Conservation (phyloP, 2,797 vertebrate species). For the Rhinella marina region DNA sequence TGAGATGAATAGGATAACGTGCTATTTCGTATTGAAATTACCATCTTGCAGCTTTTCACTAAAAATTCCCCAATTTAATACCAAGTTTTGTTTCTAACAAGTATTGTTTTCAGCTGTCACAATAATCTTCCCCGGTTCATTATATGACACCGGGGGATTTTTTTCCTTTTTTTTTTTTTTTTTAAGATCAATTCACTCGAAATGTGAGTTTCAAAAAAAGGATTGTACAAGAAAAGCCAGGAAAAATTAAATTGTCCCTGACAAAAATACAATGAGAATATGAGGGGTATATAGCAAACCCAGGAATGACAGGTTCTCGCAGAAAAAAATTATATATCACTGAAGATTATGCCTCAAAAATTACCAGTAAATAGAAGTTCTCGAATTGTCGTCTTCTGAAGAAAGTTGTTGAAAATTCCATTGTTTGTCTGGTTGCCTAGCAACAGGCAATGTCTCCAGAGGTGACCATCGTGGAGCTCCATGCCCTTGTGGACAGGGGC, state of each 20-base stretch:
- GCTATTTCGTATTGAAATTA: not conserved
- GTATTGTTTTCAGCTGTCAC: conserved; percentile 57
- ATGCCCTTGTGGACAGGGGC: no score
- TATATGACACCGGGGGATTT: conserved; percentile 38
- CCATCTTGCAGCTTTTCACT: not conserved
- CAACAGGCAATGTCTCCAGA: not conserved
- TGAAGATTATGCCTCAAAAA: not conserved
- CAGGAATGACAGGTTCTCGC: conserved; percentile 16
- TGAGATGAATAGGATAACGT: conserved; percentile 10
- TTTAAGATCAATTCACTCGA: conserved; percentile 1
- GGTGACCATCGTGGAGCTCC: not conserved
- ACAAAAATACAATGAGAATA: conserved; percentile 27
- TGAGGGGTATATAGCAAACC: conserved; percentile 31
- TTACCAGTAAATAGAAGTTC: not conserved
- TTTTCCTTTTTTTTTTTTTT: conserved; percentile 33
- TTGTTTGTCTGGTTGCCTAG: not conserved
- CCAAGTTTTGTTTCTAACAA: conserved; percentile 49
- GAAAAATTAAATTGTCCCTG: conserved; percentile 9
- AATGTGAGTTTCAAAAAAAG: conserved; percentile 26
- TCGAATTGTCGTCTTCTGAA: not conserved
- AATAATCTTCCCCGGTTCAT: conserved; percentile 48
- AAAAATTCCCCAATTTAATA: conserved; percentile 25
- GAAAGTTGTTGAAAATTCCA: not conserved
- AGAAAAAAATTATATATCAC: conserved; percentile 23
- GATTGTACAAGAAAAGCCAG: conserved; percentile 18